Percentiles rank a stretch among this genome's conserved stretches.
Evolutionary conservation across 2,113 vertebrate genomes (phyloP).

Genomic region (Seriola aureovittata): DNA sequence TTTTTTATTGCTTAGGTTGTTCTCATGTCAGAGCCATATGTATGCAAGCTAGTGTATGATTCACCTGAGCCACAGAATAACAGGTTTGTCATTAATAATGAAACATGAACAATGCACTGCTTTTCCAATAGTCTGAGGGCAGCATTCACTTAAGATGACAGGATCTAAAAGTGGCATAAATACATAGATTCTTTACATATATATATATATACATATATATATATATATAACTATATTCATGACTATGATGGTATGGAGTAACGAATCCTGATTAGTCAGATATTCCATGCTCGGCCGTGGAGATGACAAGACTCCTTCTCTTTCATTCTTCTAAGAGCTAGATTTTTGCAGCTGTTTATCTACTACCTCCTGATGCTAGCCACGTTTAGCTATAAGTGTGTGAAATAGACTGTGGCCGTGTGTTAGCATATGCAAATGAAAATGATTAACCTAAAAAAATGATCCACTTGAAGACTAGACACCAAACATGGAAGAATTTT

Average conservation of each 20-base stretch:
- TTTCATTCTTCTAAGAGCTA: slow-evolving; percentile 52
- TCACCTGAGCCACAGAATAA: slow-evolving; percentile 82
- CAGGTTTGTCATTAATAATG: slow-evolving; percentile 59
- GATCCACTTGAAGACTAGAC: slow-evolving; percentile 74
- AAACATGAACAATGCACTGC: slow-evolving; percentile 71
- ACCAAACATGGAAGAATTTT: slow-evolving; percentile 78
- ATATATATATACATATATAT: not conserved
- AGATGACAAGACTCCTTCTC: slow-evolving; percentile 32
- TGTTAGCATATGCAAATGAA: slow-evolving; percentile 79
- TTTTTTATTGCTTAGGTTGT: slow-evolving; percentile 23
- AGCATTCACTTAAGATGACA: slow-evolving; percentile 43
- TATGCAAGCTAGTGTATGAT: slow-evolving; percentile 76
- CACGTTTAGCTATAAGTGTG: slow-evolving; percentile 61
- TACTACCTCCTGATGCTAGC: slow-evolving; percentile 83
- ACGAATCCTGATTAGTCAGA: slow-evolving; percentile 46
- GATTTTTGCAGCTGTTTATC: slow-evolving; percentile 74
- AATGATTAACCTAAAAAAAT: slow-evolving; percentile 51
- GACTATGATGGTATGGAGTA: slow-evolving; percentile 56
- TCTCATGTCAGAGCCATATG: slow-evolving; percentile 77
- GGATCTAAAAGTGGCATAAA: slow-evolving; percentile 50
- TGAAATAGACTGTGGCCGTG: slow-evolving; percentile 53
- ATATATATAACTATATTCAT: slow-evolving; percentile 39
- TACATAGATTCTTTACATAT: slow-evolving; percentile 38
- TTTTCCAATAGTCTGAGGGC: slow-evolving; percentile 64
- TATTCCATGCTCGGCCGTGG: slow-evolving; percentile 20